Base-by-base conservation (phyloP, 2,113 vertebrate genomes). In the Solea solea region DNA sequence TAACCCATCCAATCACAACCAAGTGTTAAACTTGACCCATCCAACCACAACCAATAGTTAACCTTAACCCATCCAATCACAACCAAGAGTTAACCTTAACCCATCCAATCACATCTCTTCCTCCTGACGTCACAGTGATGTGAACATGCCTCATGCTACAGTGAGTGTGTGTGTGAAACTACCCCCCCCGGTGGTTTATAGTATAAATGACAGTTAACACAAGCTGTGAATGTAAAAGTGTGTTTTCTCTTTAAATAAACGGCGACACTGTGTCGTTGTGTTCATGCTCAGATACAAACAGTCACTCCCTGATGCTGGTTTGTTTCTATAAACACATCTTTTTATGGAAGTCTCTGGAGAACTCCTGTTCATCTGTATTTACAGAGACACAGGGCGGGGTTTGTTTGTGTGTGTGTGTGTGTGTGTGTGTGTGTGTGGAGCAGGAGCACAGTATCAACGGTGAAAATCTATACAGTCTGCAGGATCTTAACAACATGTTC, bases 251-350 rank as follows among this genome's bases (percentile, higher is more conserved):
- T 15, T 34, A 34, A 34, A 34, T 34, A 34, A 34, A 34, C 34
- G 5, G 5, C 34, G 5, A 34, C 5, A 6, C 34, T 34, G 34
- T 34, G 34, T 34, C 5, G 34, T 34, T 6, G 3, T 34, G 15
- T 25, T 59, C 34, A 1, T 44, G n/a, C 14, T 50, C 11, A 15
- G 28, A 60, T 50, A 53, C 28, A 54, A 60, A 71, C 53, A 39
- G 56, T 80, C 45, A 8, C 68, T 79, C 56, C 15, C 13, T 54
- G 25, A 63, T 49, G 42, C 59, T 49, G 59, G 54, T 64, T 69
- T 72, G 84, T 71, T 58, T 82, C 59, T 58, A 76, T 84, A 87
- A 88, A 88, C 84, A 87, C 67, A 85, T 69, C 74, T 84, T 87
- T 89, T 88, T 78, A 89, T 84, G 80, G 89, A 55, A 61, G 72